Conservation (phyloP, 1,140 invertebrate genomes). For the Asobara japonica region DNA sequence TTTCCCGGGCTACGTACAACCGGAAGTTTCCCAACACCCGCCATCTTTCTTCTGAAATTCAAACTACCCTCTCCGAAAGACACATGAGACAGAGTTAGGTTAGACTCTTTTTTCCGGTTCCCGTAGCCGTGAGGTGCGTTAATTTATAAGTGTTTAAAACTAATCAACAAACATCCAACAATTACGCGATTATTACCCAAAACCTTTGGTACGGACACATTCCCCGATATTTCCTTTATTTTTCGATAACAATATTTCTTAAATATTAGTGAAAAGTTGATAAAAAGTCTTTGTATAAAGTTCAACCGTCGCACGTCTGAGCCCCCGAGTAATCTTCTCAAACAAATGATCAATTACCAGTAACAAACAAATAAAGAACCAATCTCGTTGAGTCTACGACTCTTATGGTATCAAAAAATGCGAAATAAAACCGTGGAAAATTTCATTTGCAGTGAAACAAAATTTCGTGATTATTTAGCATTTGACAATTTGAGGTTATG, state of each 20-base stretch:
- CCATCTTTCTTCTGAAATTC: neutral
- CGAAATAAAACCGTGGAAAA: neutral
- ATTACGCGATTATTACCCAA: constrained; percentile 20
- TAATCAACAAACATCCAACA: constrained; percentile 43
- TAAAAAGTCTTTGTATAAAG: neutral
- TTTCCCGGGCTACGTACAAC: too few relatives aligned
- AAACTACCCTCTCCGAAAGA: neutral
- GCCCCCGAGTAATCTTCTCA: neutral
- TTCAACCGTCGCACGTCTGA: neutral
- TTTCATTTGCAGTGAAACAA: neutral
- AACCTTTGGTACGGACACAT: neutral
- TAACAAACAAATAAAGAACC: neutral
- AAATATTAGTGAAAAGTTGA: neutral
- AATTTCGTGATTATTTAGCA: neutral
- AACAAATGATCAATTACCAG: neutral
- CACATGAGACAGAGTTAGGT: constrained; percentile 33
- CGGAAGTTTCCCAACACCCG: neutral
- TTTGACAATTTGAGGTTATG: constrained; percentile 6
- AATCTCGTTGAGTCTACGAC: neutral
- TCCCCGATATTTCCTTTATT: neutral
- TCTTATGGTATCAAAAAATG: neutral
- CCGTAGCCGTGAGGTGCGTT: constrained; percentile 42
- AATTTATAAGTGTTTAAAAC: constrained; percentile 19
- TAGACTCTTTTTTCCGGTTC: constrained; percentile 42
- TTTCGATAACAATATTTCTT: neutral